Conservation (phyloP, 2,888 invertebrate species). For the Leptogaster cylindrica region DNA sequence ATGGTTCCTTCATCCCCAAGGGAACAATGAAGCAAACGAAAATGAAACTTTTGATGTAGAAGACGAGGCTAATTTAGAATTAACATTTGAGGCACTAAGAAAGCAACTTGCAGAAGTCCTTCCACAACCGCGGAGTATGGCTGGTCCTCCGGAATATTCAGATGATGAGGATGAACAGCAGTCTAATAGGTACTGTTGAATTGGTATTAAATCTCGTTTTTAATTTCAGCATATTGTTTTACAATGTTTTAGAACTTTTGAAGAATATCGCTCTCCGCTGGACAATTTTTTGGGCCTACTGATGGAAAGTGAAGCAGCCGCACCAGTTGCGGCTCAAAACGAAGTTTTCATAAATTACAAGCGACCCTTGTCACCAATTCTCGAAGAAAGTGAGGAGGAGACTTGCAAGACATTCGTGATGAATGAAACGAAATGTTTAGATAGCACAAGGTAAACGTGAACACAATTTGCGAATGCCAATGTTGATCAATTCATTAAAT, state of each 20-base stretch:
- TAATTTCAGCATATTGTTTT: not conserved
- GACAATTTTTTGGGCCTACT: conserved; percentile 44
- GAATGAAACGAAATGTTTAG: conserved; percentile 50
- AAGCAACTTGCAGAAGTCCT: conserved; percentile 50
- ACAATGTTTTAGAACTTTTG: conserved; percentile 44
- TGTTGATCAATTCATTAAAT: conserved; percentile 4
- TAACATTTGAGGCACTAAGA: conserved; percentile 49
- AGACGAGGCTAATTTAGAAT: conserved; percentile 47
- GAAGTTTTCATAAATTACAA: conserved; percentile 51
- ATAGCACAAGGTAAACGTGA: conserved; percentile 49
- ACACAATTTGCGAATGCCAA: not conserved
- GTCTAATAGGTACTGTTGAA: conserved; percentile 41
- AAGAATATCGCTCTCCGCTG: conserved; percentile 48
- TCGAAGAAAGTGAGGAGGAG: conserved; percentile 52
- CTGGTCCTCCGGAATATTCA: conserved; percentile 47
- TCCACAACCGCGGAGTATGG: conserved; percentile 48
- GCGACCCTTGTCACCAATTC: conserved; percentile 50
- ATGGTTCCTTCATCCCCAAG: conserved; percentile 49
- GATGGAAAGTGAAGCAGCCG: conserved; percentile 38
- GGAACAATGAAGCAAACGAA: conserved; percentile 14
- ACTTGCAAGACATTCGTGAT: conserved; percentile 50
- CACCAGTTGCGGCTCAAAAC: conserved; percentile 43
- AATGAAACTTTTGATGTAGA: conserved; percentile 46
- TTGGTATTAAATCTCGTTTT: too few species aligned
- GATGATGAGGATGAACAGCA: conserved; percentile 48